Base-by-base conservation (phyloP, 1,140 invertebrate genomes). In the Mylabris phalerata region DNA sequence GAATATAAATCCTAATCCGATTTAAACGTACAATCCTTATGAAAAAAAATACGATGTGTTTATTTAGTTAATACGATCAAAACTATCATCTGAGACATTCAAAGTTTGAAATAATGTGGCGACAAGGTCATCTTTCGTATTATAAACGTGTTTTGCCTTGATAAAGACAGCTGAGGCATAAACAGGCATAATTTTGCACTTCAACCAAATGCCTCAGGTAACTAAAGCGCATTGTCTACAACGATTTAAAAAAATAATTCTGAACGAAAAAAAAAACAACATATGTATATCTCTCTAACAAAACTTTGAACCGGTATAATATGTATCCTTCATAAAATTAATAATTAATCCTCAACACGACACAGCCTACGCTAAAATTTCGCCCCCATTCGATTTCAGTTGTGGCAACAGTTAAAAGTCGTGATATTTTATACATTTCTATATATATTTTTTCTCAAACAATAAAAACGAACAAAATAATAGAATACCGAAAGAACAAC, bases 101-200 rank as follows among this genome's bases (percentile, higher is more conserved):
- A 54, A 45, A 45, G 44, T 42, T 54, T 52, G 26, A 50, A 50
- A 45, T 54, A 54, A 54, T 54, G 46, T 54, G 46, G 51, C 44
- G 42, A 54, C 51, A 54, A 54, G 51, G 51, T 54, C 51, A 54
- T 54, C 42, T 32, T 26, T 46, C 42, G 51, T 46, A 27, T 52
- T 54, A 54, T 54, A 54, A 54, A 46, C 51, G 42, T 45, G 46
- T 54, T 54, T 54, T 54, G 46, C 51, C 51, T 54, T 54, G 51
- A 54, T 54, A 54, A 45, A 54, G 51, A 54, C 51, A 27, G 51
- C 51, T 46, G 44, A 54, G 51, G 51, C 51, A 54, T 54, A 45
- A 54, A 54, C 51, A 54, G 51, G 51, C 51, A 54, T 54, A 54
- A 54, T 54, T 54, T 54, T 54, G 51, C 51, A 54, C 51, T 54